These are phyloP conservation scores for Mamestra brassicae DNA, from an alignment of 2,888 invertebrate genomes.

Conservation along the genomic window DNA sequence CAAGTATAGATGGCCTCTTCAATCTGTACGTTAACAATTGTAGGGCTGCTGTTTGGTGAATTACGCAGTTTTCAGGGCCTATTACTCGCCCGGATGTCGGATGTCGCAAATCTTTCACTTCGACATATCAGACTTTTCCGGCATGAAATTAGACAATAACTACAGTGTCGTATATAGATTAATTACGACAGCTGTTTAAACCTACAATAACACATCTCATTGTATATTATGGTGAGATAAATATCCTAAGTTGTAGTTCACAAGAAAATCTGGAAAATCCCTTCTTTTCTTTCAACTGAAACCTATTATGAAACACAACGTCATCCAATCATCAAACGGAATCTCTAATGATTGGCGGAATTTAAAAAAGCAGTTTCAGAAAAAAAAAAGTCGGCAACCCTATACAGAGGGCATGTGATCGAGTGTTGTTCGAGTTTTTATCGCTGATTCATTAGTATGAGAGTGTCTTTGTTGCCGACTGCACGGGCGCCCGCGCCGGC, in stretches of 20 bases:
- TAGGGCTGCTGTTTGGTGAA: constrained; percentile 72
- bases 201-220: neutral
- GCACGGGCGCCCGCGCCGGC: constrained; percentile 68
- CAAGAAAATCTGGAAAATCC: neutral
- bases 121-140: neutral
- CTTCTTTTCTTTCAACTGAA: neutral
- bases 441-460: constrained; percentile 90
- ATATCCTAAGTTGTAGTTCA: neutral
- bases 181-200: neutral
- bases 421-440: constrained; percentile 89
- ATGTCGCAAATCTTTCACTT: neutral
- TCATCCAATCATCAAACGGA: neutral
- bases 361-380: neutral
- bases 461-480: constrained; percentile 86
- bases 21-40: constrained; percentile 87
- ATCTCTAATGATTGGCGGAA: neutral
- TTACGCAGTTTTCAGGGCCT: neutral
- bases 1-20: constrained; percentile 84
- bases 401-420: constrained; percentile 82
- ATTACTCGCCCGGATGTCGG: neutral
- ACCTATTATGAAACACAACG: neutral
- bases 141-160: neutral
- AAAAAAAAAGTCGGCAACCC: constrained; percentile 75
- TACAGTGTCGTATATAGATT: neutral
- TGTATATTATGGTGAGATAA: neutral